phyloP scores from a whole-genome alignment of 2,888 invertebrate species.

The Lepidocyrtoides sp. region DNA sequence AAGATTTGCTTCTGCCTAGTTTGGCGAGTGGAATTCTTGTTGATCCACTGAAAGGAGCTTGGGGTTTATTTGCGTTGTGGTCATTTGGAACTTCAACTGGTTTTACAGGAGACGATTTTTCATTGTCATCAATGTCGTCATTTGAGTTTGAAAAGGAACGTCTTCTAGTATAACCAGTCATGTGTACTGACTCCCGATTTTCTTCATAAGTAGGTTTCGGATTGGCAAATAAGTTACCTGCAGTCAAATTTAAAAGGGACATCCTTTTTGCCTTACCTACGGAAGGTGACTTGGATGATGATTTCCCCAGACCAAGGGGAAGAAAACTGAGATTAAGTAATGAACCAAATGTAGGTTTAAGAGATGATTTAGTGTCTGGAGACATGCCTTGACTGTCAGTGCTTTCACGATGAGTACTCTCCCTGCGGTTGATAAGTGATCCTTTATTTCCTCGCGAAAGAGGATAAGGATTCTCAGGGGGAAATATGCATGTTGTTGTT shows the following conservation, averaged over 20 bases:
- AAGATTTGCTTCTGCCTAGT: conserved; percentile 71
- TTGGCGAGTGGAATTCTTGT: conserved; percentile 64
- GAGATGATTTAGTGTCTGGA: background rate
- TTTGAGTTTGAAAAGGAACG: conserved; percentile 55
- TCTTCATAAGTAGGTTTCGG: conserved; percentile 35
- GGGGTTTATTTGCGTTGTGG: no score
- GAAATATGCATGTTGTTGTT: conserved; percentile 73
- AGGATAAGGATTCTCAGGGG: background rate
- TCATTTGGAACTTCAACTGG: background rate
- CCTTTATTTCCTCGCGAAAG: background rate
- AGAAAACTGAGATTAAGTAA: conserved; percentile 78
- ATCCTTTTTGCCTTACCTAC: conserved; percentile 47
- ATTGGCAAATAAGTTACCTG: conserved; percentile 49
- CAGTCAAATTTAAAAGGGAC: conserved; percentile 65
- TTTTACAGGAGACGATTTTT: background rate
- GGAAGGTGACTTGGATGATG: conserved; percentile 66
- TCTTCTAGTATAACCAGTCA: conserved; percentile 60
- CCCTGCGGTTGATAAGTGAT: background rate
- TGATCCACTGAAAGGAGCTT: background rate
- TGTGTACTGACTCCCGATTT: conserved; percentile 62
- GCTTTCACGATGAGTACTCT: background rate
- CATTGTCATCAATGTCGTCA: conserved; percentile 39
- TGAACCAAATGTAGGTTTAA: conserved; percentile 76
- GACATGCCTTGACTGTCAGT: background rate
- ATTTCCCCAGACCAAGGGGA: conserved; percentile 73